Evolutionary conservation across 2,888 invertebrate species (phyloP).

Genomic region (Halocaridina rubra): DNA sequence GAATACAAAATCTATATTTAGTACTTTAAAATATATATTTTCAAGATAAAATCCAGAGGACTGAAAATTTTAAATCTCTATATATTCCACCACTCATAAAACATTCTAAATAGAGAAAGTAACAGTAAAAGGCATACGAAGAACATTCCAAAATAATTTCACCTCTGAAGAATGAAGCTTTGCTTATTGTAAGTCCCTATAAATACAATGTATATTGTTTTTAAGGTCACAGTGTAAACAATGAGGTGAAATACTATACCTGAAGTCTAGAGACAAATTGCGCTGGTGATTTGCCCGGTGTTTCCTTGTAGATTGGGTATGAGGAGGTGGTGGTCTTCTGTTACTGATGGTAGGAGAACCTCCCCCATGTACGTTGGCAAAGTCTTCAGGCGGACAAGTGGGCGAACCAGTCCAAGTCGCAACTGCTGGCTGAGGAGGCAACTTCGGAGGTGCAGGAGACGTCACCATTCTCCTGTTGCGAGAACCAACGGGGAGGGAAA

Average conservation of each 20-base stretch:
- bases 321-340: conserved; percentile 31
- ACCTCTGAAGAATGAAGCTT: no score
- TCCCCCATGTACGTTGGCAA: conserved; percentile 55
- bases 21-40: no score
- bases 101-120: no score
- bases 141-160: no score
- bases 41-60: no score
- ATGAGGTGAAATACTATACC: conserved; percentile 72
- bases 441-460: background rate
- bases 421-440: background rate
- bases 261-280: conserved; percentile 89
- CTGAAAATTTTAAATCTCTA: background rate
- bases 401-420: background rate
- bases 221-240: background rate
- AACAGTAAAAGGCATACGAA: no score
- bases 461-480: background rate
- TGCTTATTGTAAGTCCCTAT: background rate
- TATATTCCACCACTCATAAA: background rate
- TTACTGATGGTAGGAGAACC: background rate
- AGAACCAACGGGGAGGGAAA: background rate
- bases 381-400: conserved; percentile 32
- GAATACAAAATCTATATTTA: no score
- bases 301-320: conserved; percentile 45
- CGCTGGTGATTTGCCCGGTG: conserved; percentile 77
- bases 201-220: background rate